Evolutionary conservation across 2,113 vertebrate species (phyloP), one percentile per base, ranked within the genome.

Genomic region (Nycticebus coucang): DNA sequence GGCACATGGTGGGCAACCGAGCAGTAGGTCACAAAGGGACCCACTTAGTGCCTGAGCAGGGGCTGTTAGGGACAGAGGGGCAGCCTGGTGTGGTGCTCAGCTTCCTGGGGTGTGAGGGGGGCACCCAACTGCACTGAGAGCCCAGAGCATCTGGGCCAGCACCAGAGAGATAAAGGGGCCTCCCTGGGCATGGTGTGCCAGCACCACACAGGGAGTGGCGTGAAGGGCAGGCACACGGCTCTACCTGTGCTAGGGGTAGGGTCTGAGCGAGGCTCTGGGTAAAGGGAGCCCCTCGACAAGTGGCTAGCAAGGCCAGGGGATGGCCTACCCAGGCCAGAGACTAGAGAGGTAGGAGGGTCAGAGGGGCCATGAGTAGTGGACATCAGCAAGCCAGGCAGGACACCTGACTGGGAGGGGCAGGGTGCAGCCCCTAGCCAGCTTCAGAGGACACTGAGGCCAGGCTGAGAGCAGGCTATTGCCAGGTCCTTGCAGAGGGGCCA

Each of bases 1-100:
- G 69, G 6, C 41, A 4, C 37, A 18, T 30, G 21, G 12, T 5
- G 35, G 7, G 35, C 1, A 0, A 10, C 10, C 9, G 1, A 28
- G 45, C 37, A 64, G 57, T 24, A 13, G 22, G 14, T 21, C 35
- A 3, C 19, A 17, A 1, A 28, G 57, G 18, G 37, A 1, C 53
- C 45, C 8, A 0, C 19, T 21, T 5, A 14, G 24, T 14, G 19
- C 59, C 12, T 62, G 28, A 17, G 37, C 30, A 53, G 30, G 22
- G 13, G 22, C 15, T 30, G 22, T 14, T 33, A n/a, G 33, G 53
- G 30, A 28, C 22, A 26, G 28, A 18, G 8, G 7, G 26, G 2
- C 4, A 5, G 4, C 18, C 22, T 33, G 19, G 10, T 41, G 8
- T 30, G 41, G 37, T 12, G 7, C n/a, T 69, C 14, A 8, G 15